Base-by-base conservation (phyloP, 2,797 vertebrate genomes). In the Staurois parvus region DNA sequence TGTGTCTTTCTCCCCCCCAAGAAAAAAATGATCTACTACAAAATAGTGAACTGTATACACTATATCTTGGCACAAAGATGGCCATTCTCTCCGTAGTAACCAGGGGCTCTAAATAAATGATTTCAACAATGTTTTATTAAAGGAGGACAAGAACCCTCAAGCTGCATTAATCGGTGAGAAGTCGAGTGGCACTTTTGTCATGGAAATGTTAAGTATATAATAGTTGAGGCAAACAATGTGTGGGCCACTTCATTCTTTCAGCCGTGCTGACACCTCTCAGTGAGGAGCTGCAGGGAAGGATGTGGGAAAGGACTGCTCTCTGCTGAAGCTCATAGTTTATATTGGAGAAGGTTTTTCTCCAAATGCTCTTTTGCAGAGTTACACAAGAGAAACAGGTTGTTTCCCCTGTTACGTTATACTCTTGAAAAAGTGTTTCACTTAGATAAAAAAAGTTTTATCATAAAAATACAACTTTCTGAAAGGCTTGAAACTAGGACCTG, bases 131-230 rank as follows among this genome's bases (percentile, higher is more conserved):
- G 96, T 98, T 98, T 97, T 98, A 97, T 98, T 97, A 95, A 93
- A 95, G 93, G 93, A 93, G 93, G 94, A 95, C 94, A 95, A 97
- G 97, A 94, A 96, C 96, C 94, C 97, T 99, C 92, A 87, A 96
- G 94, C 94, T 96, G 95, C 96, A 97, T 97, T 96, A 97, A 96
- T 97, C 95, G 96, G 95, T 94, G 95, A 97, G 97, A 99, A 99
- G 97, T 99, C 97, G 97, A 99, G 98, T 99, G 97, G 97, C 97
- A 97, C 97, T 97, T 99, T 99, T 99, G 97, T 99, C 92, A 99
- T 99, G 98, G 95, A 97, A 98, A 99, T 99, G 96, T 96, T 97
- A 98, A 98, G 96, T 97, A 98, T 97, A 99, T 97, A 99, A 99
- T 98, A 96, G 97, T 97, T 94, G 93, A 93, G 94, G 91, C 92